These are phyloP conservation scores for Apodemia mormo DNA, from an alignment of 2,888 invertebrate genomes.

Conservation along the genomic window DNA sequence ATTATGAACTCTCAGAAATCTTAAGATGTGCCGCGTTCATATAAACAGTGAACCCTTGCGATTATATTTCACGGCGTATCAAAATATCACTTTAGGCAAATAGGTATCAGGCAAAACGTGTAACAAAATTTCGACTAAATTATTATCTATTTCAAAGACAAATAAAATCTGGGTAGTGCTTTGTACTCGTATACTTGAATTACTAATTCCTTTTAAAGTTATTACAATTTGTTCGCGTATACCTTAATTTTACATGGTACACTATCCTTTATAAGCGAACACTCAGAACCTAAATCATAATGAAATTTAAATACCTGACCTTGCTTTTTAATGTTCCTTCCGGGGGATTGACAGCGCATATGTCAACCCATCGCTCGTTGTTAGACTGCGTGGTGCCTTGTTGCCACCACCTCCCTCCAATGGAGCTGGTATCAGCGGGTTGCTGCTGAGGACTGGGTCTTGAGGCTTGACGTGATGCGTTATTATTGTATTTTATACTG, in stretches of 20 bases:
- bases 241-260: neutral
- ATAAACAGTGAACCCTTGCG: slow-evolving; percentile 20
- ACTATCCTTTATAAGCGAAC: neutral
- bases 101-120: no score
- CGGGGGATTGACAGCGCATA: slow-evolving; percentile 30
- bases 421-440: neutral
- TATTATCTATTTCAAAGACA: no score
- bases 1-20: neutral
- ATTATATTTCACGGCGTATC: slow-evolving; percentile 28
- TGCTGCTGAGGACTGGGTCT: neutral
- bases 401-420: neutral
- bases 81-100: slow-evolving; percentile 20
- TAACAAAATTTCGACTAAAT: no score
- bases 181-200: neutral
- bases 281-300: slow-evolving; percentile 21
- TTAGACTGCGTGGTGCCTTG: neutral
- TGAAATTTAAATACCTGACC: slow-evolving; percentile 28
- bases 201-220: neutral
- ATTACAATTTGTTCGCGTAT: neutral
- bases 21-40: slow-evolving; percentile 20
- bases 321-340: slow-evolving; percentile 25
- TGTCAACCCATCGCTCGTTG: slow-evolving; percentile 29
- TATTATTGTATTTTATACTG: no score
- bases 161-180: no score
- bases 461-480: neutral